These are phyloP conservation scores for Petrocephalus schoutedeni DNA, from an alignment of 2,797 vertebrate genomes.

Conservation along the genomic window DNA sequence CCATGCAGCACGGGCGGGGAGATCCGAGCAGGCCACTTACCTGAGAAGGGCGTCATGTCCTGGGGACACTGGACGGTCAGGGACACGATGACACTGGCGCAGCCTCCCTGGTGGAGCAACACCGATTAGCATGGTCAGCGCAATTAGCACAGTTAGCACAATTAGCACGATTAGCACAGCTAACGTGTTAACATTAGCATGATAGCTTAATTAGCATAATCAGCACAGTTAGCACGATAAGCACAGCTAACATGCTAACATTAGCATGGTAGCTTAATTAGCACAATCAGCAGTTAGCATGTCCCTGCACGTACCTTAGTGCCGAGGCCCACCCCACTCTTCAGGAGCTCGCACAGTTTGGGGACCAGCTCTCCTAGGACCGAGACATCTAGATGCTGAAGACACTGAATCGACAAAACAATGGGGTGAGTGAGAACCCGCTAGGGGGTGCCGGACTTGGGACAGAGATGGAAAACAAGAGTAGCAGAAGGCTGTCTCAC, in stretches of 20 bases:
- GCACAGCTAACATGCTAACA: not conserved
- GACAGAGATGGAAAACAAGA: not conserved
- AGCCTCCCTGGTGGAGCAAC: constrained; percentile 75
- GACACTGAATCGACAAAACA: constrained; percentile 65
- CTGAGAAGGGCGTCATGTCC: constrained; percentile 88
- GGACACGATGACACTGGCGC: constrained; percentile 91
- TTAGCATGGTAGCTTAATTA: not conserved
- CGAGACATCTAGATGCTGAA: constrained; percentile 89
- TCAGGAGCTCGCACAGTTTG: constrained; percentile 86
- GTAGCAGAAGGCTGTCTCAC: constrained; percentile 52
- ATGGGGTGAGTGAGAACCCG: not conserved
- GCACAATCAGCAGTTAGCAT: not conserved
- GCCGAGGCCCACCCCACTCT: constrained; percentile 88
- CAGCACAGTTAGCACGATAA: not conserved
- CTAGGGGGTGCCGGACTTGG: not conserved
- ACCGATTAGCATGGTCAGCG: constrained; percentile 24
- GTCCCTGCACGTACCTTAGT: constrained; percentile 75
- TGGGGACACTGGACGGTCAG: constrained; percentile 94
- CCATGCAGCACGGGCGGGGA: not conserved
- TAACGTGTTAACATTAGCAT: not conserved
- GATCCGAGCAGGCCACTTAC: constrained; percentile 50
- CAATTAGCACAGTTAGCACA: not conserved
- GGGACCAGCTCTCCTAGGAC: constrained; percentile 88
- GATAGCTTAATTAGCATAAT: not conserved
- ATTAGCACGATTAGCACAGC: not conserved